phyloP scores from a whole-genome alignment of 2,797 vertebrate genomes.

The Enteromius radiatus region DNA sequence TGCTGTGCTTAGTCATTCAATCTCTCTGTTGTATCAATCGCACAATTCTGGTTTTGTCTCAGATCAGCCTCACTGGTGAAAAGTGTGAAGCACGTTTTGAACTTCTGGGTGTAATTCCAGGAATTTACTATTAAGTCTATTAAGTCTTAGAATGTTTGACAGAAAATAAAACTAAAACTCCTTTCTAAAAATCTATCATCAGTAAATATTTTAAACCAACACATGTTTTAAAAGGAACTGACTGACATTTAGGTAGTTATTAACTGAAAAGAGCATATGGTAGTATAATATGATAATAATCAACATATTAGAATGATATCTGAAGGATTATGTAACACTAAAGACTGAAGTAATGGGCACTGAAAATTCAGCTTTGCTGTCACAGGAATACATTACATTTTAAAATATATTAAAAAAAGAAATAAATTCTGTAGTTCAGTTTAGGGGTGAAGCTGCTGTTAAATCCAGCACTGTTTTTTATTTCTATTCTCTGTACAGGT shows the following conservation, averaged over 20 bases:
- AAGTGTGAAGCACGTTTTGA: neutral
- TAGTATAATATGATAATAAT: neutral
- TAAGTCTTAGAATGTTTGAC: neutral
- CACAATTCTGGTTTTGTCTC: neutral
- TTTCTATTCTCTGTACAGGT: slow-evolving; percentile 67
- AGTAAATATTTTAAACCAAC: neutral
- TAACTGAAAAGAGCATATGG: neutral
- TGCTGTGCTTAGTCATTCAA: slow-evolving; percentile 28
- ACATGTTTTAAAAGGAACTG: too few relatives aligned
- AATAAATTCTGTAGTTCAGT: neutral
- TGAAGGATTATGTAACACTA: neutral
- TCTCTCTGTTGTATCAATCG: neutral
- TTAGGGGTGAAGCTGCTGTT: neutral
- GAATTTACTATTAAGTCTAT: too few relatives aligned
- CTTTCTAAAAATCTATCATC: neutral
- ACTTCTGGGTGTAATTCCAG: neutral
- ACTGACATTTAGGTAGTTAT: neutral
- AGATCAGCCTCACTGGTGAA: slow-evolving; percentile 15
- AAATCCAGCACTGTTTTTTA: neutral
- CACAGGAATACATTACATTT: neutral
- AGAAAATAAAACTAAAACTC: neutral
- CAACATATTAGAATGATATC: neutral
- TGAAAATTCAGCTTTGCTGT: neutral
- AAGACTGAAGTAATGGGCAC: neutral
- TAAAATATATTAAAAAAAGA: neutral